These are phyloP conservation scores for Alosa sapidissima DNA, from an alignment of 2,797 vertebrate species.

Conservation along the genomic window DNA sequence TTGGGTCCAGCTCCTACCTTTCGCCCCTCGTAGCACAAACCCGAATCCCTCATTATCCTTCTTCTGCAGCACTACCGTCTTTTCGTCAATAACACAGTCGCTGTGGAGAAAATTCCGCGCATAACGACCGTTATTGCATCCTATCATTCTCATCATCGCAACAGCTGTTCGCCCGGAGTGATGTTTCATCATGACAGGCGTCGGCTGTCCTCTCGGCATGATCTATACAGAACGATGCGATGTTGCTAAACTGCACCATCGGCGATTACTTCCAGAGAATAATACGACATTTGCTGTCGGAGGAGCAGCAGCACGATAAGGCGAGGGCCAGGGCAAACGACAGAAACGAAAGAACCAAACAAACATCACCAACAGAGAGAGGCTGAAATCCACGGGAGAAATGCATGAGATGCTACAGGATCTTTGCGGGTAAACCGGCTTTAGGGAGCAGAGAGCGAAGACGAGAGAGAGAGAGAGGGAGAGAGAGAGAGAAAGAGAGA, in stretches of 20 bases:
- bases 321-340: slow-evolving; percentile 45
- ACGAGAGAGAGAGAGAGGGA: slow-evolving; percentile 27
- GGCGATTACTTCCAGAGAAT: slow-evolving; percentile 42
- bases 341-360: slow-evolving; percentile 30
- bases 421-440: slow-evolving; percentile 38
- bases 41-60: slow-evolving; percentile 91
- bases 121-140: slow-evolving; percentile 81
- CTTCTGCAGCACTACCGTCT: slow-evolving; percentile 90
- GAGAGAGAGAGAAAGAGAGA: slow-evolving; percentile 9
- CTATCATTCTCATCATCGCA: slow-evolving; percentile 67
- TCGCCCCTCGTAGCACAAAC: slow-evolving; percentile 88
- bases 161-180: slow-evolving; percentile 78
- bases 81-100: slow-evolving; percentile 89
- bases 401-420: slow-evolving; percentile 38
- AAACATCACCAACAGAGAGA: slow-evolving; percentile 45
- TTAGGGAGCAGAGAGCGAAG: slow-evolving; percentile 26
- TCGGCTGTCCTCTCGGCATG: slow-evolving; percentile 37
- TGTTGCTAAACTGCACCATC: slow-evolving; percentile 34
- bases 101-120: slow-evolving; percentile 87
- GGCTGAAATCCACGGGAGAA: slow-evolving; percentile 40
- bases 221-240: slow-evolving; percentile 38
- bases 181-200: slow-evolving; percentile 73
- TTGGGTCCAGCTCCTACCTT: slow-evolving; percentile 74
- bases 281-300: slow-evolving; percentile 28
- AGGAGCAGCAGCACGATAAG: slow-evolving; percentile 38